Percentiles rank a stretch among this genome's conserved stretches.
Evolutionary conservation across 2,797 vertebrate genomes (phyloP).

Genomic region (Rhadinocentrus ornatus): DNA sequence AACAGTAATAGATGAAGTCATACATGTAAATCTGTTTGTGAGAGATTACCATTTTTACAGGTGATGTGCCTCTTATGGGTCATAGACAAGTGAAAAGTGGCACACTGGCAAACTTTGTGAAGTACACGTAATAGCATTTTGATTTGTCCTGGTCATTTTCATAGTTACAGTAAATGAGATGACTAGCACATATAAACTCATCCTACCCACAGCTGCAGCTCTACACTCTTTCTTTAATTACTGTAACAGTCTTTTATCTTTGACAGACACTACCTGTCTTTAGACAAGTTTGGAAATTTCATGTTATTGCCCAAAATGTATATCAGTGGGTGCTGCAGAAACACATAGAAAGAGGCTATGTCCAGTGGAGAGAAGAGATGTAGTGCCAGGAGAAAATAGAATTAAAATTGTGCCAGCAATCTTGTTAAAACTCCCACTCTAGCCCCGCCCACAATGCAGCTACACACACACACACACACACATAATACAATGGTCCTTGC

Average conservation of each 20-base stretch:
- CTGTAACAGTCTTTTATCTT: not conserved
- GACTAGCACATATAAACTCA: constrained; percentile 1
- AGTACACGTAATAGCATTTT: constrained; percentile 14
- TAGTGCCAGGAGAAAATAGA: constrained; percentile 62
- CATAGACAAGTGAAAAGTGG: constrained; percentile 14
- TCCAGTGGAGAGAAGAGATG: constrained; percentile 43
- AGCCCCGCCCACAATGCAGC: constrained; percentile 57
- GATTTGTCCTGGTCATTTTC: constrained; percentile 15
- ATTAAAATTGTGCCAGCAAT: constrained; percentile 66
- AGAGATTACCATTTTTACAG: constrained; percentile 26
- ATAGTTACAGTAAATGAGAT: constrained; percentile 15
- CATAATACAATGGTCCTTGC: constrained; percentile 49
- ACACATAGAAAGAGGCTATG: constrained; percentile 34
- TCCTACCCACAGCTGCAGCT: constrained; percentile 10
- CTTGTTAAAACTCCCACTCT: constrained; percentile 64
- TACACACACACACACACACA: constrained; percentile 40
- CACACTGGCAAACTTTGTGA: constrained; percentile 16
- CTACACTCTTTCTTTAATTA: not conserved
- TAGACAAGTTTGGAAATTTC: constrained; percentile 24
- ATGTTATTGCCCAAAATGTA: constrained; percentile 27
- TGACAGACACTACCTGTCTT: constrained; percentile 13
- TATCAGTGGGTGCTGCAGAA: constrained; percentile 13
- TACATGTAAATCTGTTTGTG: not conserved
- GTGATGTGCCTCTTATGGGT: constrained; percentile 30
- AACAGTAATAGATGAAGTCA: not conserved